Percentiles rank a stretch among this genome's conserved stretches.
Conservation (phyloP, 1,140 invertebrate genomes). For the Drosophila lacteicornis region DNA sequence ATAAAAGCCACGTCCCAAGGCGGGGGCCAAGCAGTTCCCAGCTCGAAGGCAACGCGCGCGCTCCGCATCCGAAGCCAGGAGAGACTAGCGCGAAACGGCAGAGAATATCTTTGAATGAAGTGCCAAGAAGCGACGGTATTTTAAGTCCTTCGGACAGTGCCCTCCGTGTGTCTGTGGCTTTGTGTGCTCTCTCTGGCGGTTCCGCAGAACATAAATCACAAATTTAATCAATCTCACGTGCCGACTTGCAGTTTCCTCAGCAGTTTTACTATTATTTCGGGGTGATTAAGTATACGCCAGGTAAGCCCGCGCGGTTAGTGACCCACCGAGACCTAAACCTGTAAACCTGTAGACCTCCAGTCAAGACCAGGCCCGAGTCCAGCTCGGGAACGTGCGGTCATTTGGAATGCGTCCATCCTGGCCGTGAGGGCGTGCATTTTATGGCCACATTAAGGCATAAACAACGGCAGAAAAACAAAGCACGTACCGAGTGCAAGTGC, state of each 20-base stretch:
- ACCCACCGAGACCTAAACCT: slow-evolving; percentile 42
- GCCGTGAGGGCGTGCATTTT: slow-evolving; percentile 59
- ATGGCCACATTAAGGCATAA: slow-evolving; percentile 74
- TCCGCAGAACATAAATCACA: slow-evolving; percentile 63
- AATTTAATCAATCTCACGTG: slow-evolving; percentile 77
- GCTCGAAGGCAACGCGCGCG: slow-evolving; percentile 60
- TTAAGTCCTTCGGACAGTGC: slow-evolving; percentile 12
- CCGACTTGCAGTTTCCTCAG: slow-evolving; percentile 46
- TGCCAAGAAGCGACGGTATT: slow-evolving; percentile 17
- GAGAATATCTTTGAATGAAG: slow-evolving; percentile 9
- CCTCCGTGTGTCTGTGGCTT: slow-evolving; percentile 29
- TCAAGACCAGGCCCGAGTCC: neutral
- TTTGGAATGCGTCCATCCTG: slow-evolving; percentile 16
- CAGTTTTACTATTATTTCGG: slow-evolving; percentile 23
- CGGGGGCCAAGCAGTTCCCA: slow-evolving; percentile 46
- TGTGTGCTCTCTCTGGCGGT: slow-evolving; percentile 10
- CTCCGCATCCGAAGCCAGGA: slow-evolving; percentile 7
- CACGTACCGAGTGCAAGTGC: slow-evolving; percentile 50
- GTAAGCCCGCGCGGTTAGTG: slow-evolving; percentile 60
- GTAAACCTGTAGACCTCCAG: neutral
- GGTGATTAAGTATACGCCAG: slow-evolving; percentile 73
- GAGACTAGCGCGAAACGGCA: neutral
- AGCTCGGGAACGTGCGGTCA: slow-evolving; percentile 37
- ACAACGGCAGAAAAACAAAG: slow-evolving; percentile 46
- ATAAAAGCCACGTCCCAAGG: slow-evolving; percentile 59